Evolutionary conservation across 2,888 invertebrate genomes (phyloP), one percentile per base, ranked within the genome.

Genomic region (Cantharis rustica): DNA sequence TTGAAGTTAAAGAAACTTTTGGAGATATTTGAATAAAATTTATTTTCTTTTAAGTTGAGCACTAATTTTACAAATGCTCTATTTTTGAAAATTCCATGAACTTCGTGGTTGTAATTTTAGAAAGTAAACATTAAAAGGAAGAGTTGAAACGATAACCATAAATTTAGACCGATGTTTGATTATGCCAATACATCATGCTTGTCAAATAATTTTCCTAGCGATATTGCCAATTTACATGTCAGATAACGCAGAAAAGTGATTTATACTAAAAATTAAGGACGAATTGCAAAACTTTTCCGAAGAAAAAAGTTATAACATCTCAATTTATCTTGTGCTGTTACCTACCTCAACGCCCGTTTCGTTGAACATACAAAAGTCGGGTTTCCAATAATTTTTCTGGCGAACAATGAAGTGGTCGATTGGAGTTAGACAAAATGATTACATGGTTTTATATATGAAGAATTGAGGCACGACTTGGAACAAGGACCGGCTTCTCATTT

Each of bases 381-480:
- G n/a, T n/a, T 47, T n/a, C n/a, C 47, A 47, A n/a, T 47, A 47
- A n/a, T 9, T 47, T 47, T 47, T 47, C n/a, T 11, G 17, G n/a
- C 13, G 20, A 74, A 74, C 66, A 77, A 26, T 26, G 64, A 31
- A 20, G 16, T 80, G 85, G 78, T 68, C 79, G 76, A 80, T 83
- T 83, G 79, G 77, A 83, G 80, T 64, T 82, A 83, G 86, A 87
- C 86, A 85, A 86, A 86, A 86, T 87, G 87, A 87, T 87, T 87
- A 86, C 86, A 47, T 84, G 86, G 87, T 85, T 87, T 82, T 82
- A 83, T 80, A 81, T 81, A 83, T 81, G 84, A 83, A 83, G 84
- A 84, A 85, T 85, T 81, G 83, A 83, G 82, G 81, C 82, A 81
- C 80, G 83, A 82, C 75, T 72, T 15, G 68, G 26, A 16, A 20